These are phyloP conservation scores for Muntiacus reevesi DNA, from an alignment of 2,113 vertebrate genomes.

Conservation along the genomic window DNA sequence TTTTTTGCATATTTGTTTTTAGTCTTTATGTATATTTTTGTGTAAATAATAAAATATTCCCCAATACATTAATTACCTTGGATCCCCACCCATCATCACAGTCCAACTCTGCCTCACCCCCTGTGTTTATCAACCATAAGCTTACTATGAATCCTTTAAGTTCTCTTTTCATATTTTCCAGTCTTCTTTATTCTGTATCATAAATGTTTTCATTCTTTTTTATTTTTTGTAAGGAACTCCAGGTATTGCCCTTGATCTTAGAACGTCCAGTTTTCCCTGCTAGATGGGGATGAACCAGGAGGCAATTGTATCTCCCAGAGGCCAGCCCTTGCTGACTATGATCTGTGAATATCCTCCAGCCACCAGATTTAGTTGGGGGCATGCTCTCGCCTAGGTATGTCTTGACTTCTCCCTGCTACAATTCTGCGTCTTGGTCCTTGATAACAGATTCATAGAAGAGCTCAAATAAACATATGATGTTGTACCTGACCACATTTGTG, in stretches of 20 bases:
- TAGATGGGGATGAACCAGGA: neutral
- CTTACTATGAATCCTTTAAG: neutral
- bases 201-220: neutral
- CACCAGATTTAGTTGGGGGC: neutral
- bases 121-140: neutral
- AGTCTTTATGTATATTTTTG: neutral
- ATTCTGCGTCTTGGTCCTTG: neutral
- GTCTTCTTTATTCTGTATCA: neutral
- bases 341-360: neutral
- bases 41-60: neutral
- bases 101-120: neutral
- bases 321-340: neutral
- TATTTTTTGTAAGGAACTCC: neutral
- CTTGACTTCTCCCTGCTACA: neutral
- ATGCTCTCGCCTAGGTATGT: neutral
- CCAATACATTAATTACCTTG: neutral
- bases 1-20: neutral
- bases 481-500: neutral
- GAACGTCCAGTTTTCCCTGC: neutral
- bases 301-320: neutral
- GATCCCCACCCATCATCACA: neutral
- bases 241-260: neutral
- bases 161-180: neutral
- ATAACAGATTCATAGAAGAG: neutral
- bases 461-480: neutral